Conservation (phyloP, 2,113 vertebrate genomes). For the Aramus guarauna region DNA sequence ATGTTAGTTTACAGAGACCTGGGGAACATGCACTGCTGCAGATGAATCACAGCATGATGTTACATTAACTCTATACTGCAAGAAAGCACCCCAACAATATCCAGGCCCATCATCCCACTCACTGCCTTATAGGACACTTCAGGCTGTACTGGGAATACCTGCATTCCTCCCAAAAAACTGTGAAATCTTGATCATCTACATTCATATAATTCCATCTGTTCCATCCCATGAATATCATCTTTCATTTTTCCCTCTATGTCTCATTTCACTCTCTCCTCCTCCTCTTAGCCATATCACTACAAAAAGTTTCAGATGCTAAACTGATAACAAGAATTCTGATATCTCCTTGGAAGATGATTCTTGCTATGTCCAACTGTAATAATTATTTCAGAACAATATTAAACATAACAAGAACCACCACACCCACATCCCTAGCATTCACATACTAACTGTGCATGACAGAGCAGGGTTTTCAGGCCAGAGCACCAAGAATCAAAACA, state of each 20-base stretch:
- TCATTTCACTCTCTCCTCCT: background rate
- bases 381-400: background rate
- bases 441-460: background rate
- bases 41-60: background rate
- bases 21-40: background rate
- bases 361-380: background rate
- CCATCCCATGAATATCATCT: background rate
- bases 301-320: background rate
- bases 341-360: background rate
- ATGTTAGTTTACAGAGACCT: background rate
- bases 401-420: background rate
- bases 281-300: background rate
- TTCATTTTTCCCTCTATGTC: background rate
- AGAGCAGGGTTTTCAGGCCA: background rate
- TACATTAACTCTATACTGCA: background rate
- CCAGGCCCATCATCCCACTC: background rate
- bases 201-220: background rate
- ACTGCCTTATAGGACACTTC: background rate
- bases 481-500: background rate
- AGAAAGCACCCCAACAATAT: background rate
- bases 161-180: background rate
- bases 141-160: background rate
- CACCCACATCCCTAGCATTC: background rate
- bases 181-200: fast-evolving
- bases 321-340: background rate